Evolutionary conservation across 2,113 vertebrate genomes (phyloP).

Genomic region (Epinephelus fuscoguttatus): DNA sequence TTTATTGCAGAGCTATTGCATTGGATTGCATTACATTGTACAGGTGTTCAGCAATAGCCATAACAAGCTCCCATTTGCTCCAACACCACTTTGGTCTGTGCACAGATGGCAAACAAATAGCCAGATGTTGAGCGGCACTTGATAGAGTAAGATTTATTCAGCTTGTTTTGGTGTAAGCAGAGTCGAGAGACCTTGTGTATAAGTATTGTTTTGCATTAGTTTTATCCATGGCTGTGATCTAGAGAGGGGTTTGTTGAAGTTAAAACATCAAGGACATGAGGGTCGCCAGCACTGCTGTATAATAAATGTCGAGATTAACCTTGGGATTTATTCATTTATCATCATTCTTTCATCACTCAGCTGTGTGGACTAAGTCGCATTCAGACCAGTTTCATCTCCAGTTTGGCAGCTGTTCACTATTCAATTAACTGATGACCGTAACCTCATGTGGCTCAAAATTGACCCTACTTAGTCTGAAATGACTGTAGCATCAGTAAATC

Average conservation of each 20-base stretch:
- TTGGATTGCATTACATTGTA: constrained; percentile 32
- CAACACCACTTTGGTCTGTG: not conserved
- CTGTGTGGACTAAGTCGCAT: not conserved
- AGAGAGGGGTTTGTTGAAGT: not conserved
- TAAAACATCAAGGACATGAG: constrained; percentile 24
- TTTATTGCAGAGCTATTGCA: constrained; percentile 20
- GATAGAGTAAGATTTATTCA: constrained; percentile 2
- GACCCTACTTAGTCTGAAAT: not conserved
- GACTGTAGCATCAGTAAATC: not conserved
- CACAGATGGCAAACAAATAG: constrained; percentile 38
- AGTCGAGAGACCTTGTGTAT: not conserved
- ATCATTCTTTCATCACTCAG: constrained; percentile 55
- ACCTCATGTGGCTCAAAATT: not conserved
- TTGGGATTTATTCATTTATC: constrained; percentile 61
- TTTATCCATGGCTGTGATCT: constrained; percentile 11
- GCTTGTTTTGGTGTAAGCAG: constrained; percentile 3
- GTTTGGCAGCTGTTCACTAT: constrained; percentile 8
- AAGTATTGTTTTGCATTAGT: not conserved
- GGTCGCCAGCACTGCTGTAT: constrained; percentile 12
- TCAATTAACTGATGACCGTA: not conserved
- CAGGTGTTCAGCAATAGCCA: constrained; percentile 35
- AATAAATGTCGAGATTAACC: constrained; percentile 57
- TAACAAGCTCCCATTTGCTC: constrained; percentile 45
- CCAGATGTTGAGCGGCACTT: constrained; percentile 38
- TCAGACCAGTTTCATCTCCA: constrained; percentile 14